These are phyloP conservation scores for Monopterus albus DNA, from an alignment of 2,113 vertebrate species.

Conservation along the genomic window DNA sequence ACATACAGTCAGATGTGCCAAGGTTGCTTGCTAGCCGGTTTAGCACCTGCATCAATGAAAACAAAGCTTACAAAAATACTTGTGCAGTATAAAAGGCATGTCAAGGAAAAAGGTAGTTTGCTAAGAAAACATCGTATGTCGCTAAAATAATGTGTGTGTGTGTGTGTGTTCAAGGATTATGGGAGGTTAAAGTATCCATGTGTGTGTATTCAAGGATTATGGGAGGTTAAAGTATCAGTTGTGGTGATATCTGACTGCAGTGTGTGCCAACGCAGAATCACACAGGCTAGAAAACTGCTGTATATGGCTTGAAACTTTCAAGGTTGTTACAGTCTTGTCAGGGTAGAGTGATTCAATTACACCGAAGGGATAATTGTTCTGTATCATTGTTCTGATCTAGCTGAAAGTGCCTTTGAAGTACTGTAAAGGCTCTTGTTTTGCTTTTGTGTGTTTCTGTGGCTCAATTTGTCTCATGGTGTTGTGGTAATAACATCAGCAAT, in stretches of 20 bases:
- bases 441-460: background rate
- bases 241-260: conserved; percentile 7
- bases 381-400: conserved; percentile 4
- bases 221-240: conserved; percentile 18
- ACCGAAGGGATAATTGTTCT: conserved; percentile 19
- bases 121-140: too few species aligned
- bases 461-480: conserved; percentile 7
- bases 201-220: conserved; percentile 21
- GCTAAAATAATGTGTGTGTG: too few species aligned
- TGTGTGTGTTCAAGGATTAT: conserved; percentile 21
- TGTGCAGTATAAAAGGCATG: background rate
- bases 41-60: conserved; percentile 17
- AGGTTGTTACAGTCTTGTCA: conserved; percentile 10
- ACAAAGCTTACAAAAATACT: conserved; percentile 21
- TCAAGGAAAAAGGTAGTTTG: conserved; percentile 9
- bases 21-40: background rate
- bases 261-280: background rate
- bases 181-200: conserved; percentile 24
- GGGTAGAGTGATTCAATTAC: conserved; percentile 2
- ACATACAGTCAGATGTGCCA: conserved; percentile 50
- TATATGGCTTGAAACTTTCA: conserved; percentile 6
- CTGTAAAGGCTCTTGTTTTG: conserved; percentile 15
- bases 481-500: conserved; percentile 1
- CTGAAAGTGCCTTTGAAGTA: conserved; percentile 6
- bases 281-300: background rate